Conservation (phyloP, 2,113 vertebrate species). For the Coryphaenoides rupestris region DNA sequence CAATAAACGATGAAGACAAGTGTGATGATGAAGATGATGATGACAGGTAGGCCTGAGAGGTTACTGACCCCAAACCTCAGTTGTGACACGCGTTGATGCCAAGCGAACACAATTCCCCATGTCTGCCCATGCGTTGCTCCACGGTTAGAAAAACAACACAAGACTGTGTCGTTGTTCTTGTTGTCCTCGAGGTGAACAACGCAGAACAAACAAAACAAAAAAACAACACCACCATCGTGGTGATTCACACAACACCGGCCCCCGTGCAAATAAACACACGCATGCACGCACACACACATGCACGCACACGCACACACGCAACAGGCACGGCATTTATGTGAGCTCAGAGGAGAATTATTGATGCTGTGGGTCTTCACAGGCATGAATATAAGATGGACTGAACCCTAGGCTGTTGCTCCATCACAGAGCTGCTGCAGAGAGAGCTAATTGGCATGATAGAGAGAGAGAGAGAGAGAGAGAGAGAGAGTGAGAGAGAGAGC, state of each 20-base stretch:
- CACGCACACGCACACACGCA: slow-evolving; percentile 8
- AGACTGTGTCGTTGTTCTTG: too few species aligned
- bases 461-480: slow-evolving; percentile 4
- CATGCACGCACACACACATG: slow-evolving; percentile 13
- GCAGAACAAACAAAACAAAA: too few species aligned
- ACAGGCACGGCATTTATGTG: slow-evolving; percentile 18
- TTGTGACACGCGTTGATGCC: neutral
- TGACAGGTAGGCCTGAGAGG: neutral
- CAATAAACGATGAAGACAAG: neutral
- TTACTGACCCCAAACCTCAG: neutral
- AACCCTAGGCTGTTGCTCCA: slow-evolving; percentile 32
- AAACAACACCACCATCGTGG: too few species aligned
- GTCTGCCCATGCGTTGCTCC: neutral
- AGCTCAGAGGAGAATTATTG: slow-evolving; percentile 44
- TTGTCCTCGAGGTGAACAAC: neutral
- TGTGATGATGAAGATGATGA: neutral
- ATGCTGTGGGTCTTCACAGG: slow-evolving; percentile 35
- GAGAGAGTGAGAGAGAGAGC: neutral
- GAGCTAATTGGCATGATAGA: slow-evolving; percentile 40
- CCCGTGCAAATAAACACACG: neutral
- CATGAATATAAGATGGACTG: slow-evolving; percentile 44
- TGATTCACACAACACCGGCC: neutral
- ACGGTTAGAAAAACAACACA: neutral
- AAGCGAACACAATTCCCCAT: neutral
- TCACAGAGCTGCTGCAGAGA: slow-evolving; percentile 9